A percentile compares a stretch with the other conserved stretches of the same genome.
Conservation (phyloP, 2,113 vertebrate species). For the Argyrosomus japonicus region DNA sequence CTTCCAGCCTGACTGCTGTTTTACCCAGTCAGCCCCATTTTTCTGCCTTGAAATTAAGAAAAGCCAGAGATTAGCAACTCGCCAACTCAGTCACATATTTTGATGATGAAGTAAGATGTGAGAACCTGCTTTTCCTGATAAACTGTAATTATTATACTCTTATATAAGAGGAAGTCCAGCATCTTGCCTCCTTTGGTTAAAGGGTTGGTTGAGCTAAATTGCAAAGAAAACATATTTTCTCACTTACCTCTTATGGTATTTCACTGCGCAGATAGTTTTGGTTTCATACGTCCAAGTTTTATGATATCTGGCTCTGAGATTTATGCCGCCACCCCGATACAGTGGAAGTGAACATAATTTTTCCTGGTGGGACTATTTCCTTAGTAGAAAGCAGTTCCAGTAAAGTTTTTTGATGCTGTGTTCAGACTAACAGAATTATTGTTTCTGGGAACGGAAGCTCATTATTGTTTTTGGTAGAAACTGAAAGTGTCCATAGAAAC, state of each 20-base stretch:
- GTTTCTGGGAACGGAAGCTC: not conserved
- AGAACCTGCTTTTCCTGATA: conserved; percentile 14
- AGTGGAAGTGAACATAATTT: not conserved
- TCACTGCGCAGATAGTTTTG: conserved; percentile 12
- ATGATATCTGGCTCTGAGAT: not conserved
- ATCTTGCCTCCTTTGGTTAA: conserved; percentile 22
- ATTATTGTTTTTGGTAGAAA: not conserved
- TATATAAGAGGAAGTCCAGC: conserved; percentile 30
- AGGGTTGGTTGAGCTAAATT: conserved; percentile 18
- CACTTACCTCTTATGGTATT: not conserved
- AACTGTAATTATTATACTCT: conserved; percentile 37
- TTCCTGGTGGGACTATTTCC: not conserved
- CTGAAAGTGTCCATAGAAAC: too few species aligned
- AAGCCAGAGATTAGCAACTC: conserved; percentile 36
- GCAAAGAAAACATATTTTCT: conserved; percentile 29
- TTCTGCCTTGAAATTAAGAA: conserved; percentile 1
- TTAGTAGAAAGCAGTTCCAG: not conserved
- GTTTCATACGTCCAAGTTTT: conserved; percentile 8
- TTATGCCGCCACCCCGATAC: not conserved
- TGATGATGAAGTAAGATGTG: conserved; percentile 37
- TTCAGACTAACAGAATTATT: not conserved
- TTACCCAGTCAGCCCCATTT: not conserved
- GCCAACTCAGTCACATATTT: conserved; percentile 33
- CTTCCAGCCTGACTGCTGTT: conserved; percentile 27
- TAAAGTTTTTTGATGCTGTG: not conserved